Evolutionary conservation across 64 coral and sea anemone species (phyloP), one percentile per base, ranked within the genome.

Genomic region (Orbicella faveolata): DNA sequence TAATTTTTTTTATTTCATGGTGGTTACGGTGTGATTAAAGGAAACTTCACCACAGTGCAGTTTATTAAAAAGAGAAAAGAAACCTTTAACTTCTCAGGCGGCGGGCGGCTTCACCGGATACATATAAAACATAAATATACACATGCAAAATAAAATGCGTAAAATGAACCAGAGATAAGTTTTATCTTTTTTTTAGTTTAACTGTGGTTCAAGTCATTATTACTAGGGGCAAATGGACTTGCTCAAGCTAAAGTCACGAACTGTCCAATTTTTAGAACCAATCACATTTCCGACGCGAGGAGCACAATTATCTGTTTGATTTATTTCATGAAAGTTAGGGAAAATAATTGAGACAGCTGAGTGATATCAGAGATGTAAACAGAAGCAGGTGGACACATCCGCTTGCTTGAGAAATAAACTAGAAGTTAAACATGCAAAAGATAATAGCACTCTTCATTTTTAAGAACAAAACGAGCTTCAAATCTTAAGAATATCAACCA

Each of bases 271-370:
- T 72, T 4, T 52, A 5, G 64, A 17, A 30, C 82, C 82, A 85
- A 85, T 73, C 82, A 52, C 19, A 85, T 85, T 85, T 85, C 41
- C 37, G 65, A 73, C 17, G 21, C 61, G 25, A 66, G 64, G 41
- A 73, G 82, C 10, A 85, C 82, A 85, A 85, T 85, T 53, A 85
- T 72, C 82, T 51, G 63, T 85, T 52, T 67, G 82, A 68, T 70
- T 85, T 85, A 72, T 85, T 70, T 85, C 82, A 68, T 72, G 14
- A 36, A 85, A 72, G 63, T 85, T 21, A 83, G 64, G 82, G 23
- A 85, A 70, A 52, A 85, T 85, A 85, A 85, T 85, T 85, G 65
- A 72, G 63, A 85, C 82, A 85, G 82, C 82, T 85, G 82, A 85
- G 82, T 73, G 68, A 85, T 85, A 85, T 85, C 66, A 23, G 19